Base-by-base conservation (phyloP, 2,797 vertebrate genomes). In the Acestrorhynchus altus region DNA sequence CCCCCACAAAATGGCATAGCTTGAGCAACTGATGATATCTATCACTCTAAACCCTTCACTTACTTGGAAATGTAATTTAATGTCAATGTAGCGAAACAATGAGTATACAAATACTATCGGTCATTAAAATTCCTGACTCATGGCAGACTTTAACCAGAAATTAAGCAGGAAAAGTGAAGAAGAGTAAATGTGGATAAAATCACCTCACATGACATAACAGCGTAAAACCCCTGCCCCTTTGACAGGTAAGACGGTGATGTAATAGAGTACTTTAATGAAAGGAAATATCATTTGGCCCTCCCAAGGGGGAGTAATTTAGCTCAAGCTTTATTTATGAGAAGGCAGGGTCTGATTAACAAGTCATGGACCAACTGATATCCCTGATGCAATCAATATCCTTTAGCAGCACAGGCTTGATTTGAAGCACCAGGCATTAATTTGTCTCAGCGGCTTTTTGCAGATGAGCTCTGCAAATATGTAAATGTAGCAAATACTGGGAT, bases 301-400 rank as follows among this genome's bases (percentile, higher is more conserved):
- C 77, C 66, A 47, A 39, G 75, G 65, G 81, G 80, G 67, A 80
- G 77, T 80, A 74, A 76, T 80, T 81, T 73, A 83, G 68, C 74
- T 67, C 64, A 54, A 76, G 74, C 72, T 73, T 76, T 81, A 80
- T 79, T 84, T 78, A 69, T 66, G 47, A 73, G 72, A 61, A 66
- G 77, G 77, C 16, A 70, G 65, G 35, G 78, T 65, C 80, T 80
- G 78, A 78, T 82, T 83, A 85, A 64, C 74, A 73, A 83, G 78
- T 84, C 75, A 69, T 73, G 77, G 74, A 79, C 82, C 31, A 57
- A 74, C 79, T 83, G 77, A 81, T 81, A 86, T 83, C 83, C 83
- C 77, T 77, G 81, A 84, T 80, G 81, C 40, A 78, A 86, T 86
- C 83, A 85, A 86, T 85, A 82, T 77, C 76, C 20, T 49, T 74